Evolutionary conservation across 2,113 vertebrate species (phyloP).

Genomic region (Plotosus lineatus): DNA sequence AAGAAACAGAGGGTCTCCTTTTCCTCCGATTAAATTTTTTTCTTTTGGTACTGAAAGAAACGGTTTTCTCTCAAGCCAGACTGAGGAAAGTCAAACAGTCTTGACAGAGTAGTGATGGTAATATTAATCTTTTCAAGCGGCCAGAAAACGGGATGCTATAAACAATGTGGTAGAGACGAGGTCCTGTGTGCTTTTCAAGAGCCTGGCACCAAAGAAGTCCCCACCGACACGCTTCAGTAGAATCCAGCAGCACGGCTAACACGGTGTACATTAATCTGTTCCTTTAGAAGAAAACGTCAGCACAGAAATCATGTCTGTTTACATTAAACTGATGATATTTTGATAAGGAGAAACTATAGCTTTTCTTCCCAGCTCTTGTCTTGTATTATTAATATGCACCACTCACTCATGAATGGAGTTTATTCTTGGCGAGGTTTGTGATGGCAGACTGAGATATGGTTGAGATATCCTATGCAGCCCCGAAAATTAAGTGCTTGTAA

Average conservation of each 20-base stretch:
- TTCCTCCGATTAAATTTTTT: slow-evolving; percentile 54
- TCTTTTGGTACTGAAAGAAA: slow-evolving; percentile 57
- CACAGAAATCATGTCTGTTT: slow-evolving; percentile 48
- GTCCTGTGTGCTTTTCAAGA: slow-evolving; percentile 33
- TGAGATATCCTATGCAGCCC: slow-evolving; percentile 4
- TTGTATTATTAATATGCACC: slow-evolving; percentile 39
- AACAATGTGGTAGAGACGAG: slow-evolving; percentile 65
- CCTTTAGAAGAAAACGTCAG: slow-evolving; percentile 41
- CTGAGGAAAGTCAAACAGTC: slow-evolving; percentile 69
- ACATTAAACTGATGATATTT: slow-evolving; percentile 47
- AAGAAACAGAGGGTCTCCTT: slow-evolving; percentile 56
- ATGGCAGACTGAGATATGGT: slow-evolving; percentile 47
- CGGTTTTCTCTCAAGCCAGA: slow-evolving; percentile 58
- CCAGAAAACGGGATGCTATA: slow-evolving; percentile 67
- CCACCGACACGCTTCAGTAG: slow-evolving; percentile 14
- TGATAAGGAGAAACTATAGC: slow-evolving; percentile 48
- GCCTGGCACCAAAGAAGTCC: slow-evolving; percentile 29
- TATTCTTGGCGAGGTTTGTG: slow-evolving; percentile 37
- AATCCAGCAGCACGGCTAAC: slow-evolving; percentile 13
- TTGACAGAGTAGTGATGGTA: slow-evolving; percentile 65
- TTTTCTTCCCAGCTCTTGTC: slow-evolving; percentile 24
- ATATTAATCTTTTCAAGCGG: slow-evolving; percentile 75
- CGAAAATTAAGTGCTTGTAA: slow-evolving; percentile 12
- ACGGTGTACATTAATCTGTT: slow-evolving; percentile 47
- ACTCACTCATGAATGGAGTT: slow-evolving; percentile 31